Conservation (phyloP, 2,797 vertebrate species). For the Esox lucius region DNA sequence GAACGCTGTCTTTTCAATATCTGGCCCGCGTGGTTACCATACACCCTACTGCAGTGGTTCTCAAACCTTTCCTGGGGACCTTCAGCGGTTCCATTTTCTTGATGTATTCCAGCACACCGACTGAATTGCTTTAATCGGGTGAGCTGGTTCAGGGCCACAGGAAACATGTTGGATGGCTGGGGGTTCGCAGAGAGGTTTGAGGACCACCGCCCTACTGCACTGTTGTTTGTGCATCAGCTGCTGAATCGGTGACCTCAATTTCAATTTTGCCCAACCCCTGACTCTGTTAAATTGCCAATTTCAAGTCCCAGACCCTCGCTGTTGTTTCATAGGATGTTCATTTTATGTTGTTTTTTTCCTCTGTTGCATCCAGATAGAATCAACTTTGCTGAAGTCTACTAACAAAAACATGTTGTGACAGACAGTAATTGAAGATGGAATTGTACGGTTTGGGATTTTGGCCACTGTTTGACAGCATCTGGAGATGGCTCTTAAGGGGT, state of each 20-base stretch:
- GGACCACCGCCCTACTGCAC: neutral
- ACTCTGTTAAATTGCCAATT: constrained; percentile 18
- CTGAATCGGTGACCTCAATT: constrained; percentile 20
- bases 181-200: no score
- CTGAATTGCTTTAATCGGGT: no score
- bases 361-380: neutral
- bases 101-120: no score
- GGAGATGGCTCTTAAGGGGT: neutral
- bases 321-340: constrained; percentile 5
- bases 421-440: constrained; percentile 5
- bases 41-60: no score
- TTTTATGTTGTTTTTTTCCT: neutral
- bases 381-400: neutral
- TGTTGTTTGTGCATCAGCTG: neutral
- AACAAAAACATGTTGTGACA: constrained; percentile 9
- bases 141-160: no score
- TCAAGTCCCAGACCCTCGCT: neutral
- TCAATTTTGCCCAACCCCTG: constrained; percentile 14
- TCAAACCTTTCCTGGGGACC: no score
- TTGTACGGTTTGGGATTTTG: neutral
- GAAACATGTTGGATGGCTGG: no score
- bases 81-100: no score
- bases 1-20: neutral
- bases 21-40: neutral
- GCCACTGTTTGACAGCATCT: neutral